Percentiles rank a stretch among this genome's conserved stretches.
phyloP scores from a whole-genome alignment of 2,888 invertebrate genomes.

The Agrenia bidenticulata region DNA sequence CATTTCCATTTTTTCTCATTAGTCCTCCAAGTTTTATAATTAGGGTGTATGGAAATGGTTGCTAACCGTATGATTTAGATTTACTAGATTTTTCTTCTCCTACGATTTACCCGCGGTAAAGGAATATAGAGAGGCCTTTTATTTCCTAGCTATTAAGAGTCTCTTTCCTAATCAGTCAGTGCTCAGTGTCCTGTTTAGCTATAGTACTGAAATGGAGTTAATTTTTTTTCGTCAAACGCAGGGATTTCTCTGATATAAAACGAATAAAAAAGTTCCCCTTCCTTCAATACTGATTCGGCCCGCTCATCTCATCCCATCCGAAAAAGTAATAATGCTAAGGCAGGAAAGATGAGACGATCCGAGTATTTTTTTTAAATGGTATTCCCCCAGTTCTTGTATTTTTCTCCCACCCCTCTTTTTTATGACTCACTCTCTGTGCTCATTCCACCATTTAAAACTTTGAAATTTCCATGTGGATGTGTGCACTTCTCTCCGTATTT shows the following conservation, averaged over 20 bases:
- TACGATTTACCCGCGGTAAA: no score
- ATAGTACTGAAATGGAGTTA: no score
- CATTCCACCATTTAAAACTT: constrained; percentile 26
- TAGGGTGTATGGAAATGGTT: no score
- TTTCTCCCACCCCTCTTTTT: constrained; percentile 50
- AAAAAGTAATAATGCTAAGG: constrained; percentile 30
- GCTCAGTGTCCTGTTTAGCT: no score
- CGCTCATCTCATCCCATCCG: constrained; percentile 12
- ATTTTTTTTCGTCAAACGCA: no score
- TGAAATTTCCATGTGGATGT: constrained; percentile 20
- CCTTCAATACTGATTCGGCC: neutral
- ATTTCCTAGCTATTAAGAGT: no score
- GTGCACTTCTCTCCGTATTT: constrained; percentile 15
- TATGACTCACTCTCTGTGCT: constrained; percentile 43
- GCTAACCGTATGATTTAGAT: no score
- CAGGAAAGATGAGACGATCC: constrained; percentile 24
- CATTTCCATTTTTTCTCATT: constrained; percentile 22
- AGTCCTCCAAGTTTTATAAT: neutral
- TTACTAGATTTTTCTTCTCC: no score
- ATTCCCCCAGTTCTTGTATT: constrained; percentile 49
- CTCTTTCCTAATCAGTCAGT: no score
- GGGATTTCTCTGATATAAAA: no score
- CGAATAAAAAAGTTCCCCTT: no score
- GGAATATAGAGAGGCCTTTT: no score
- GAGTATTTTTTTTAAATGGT: constrained; percentile 53